Percentiles rank a stretch among this genome's conserved stretches.
Conservation (phyloP, 2,888 invertebrate species). For the Danaus chrysippus region DNA sequence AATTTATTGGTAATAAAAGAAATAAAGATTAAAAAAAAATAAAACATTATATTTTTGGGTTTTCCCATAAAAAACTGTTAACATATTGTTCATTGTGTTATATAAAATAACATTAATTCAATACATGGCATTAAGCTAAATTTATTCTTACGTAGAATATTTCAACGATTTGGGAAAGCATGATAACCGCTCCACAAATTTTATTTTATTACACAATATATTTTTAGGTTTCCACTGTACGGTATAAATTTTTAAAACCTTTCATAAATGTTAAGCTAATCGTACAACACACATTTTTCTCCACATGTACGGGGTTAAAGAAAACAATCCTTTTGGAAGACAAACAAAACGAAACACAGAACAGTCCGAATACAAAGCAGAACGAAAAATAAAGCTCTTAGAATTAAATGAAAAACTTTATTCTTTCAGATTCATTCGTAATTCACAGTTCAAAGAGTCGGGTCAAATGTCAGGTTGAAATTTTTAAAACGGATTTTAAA, state of each 20-base stretch:
- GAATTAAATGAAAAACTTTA: constrained; percentile 16
- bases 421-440: constrained; percentile 18
- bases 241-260: not conserved
- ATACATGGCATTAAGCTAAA: too few species aligned
- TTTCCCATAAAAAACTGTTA: not conserved
- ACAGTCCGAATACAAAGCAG: constrained; percentile 10
- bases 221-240: too few species aligned
- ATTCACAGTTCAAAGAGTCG: constrained; percentile 14
- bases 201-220: too few species aligned
- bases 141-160: too few species aligned
- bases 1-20: too few species aligned
- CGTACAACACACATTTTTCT: not conserved
- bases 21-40: too few species aligned
- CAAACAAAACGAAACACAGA: constrained; percentile 12
- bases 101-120: not conserved
- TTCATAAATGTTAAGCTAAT: not conserved
- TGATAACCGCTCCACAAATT: too few species aligned
- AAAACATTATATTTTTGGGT: too few species aligned
- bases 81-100: not conserved
- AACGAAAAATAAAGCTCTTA: constrained; percentile 16
- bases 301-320: not conserved
- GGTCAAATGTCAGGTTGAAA: constrained; percentile 31
- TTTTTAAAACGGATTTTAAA: constrained; percentile 51
- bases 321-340: constrained; percentile 6
- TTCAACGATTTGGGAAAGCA: too few species aligned